Percentiles rank a stretch among this genome's conserved stretches.
These are phyloP conservation scores for Aegithalos caudatus DNA, from an alignment of 2,113 vertebrate species.

Conservation along the genomic window DNA sequence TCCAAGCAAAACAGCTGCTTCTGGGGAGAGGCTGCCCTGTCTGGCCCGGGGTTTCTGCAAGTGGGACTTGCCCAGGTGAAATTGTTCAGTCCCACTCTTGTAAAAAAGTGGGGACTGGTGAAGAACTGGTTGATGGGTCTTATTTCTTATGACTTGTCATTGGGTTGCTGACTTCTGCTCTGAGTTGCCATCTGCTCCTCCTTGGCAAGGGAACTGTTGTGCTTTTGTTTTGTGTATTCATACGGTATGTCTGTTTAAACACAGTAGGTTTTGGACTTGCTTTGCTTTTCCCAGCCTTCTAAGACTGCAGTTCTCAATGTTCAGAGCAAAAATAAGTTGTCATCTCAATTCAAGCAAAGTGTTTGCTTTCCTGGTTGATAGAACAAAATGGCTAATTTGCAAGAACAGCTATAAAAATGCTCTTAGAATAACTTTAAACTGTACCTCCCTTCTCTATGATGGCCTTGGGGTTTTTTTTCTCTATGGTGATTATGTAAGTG, in stretches of 20 bases:
- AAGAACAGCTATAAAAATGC: not conserved
- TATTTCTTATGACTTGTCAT: not conserved
- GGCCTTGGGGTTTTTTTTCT: not conserved
- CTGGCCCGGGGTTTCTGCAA: not conserved
- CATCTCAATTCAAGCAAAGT: not conserved
- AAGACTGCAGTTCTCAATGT: not conserved
- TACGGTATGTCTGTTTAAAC: constrained; percentile 18
- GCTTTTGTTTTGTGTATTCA: constrained; percentile 15
- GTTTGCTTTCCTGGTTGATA: not conserved
- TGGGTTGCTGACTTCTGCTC: constrained; percentile 12
- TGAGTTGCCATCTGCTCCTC: constrained; percentile 34
- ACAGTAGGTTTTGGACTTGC: constrained; percentile 5
- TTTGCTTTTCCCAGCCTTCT: constrained; percentile 20
- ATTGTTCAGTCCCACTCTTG: not conserved
- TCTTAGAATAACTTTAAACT: not conserved
- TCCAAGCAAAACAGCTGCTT: not conserved
- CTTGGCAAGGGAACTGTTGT: constrained; percentile 18
- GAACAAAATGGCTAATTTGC: not conserved
- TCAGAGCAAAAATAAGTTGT: not conserved
- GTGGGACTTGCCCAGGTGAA: not conserved
- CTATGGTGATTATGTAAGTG: not conserved
- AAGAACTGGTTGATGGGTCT: not conserved
- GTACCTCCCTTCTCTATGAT: not conserved
- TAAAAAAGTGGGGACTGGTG: not conserved
- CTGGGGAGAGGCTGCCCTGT: not conserved